phyloP scores from a whole-genome alignment of 1,140 invertebrate genomes.

The Heliothis virescens region DNA sequence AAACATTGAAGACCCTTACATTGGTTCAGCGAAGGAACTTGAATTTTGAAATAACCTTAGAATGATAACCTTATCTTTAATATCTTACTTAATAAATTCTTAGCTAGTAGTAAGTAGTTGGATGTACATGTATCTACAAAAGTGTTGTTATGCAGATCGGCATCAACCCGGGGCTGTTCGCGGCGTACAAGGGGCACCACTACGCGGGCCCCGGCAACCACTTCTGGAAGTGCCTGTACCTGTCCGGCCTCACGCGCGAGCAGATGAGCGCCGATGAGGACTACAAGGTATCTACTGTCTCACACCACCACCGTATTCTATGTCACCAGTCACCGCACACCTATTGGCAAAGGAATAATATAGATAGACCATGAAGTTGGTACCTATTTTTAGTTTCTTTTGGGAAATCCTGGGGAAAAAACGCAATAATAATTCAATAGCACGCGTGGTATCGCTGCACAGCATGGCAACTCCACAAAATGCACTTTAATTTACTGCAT shows the following conservation, averaged over 20 bases:
- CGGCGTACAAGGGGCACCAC: slow-evolving; percentile 98
- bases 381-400: too few relatives aligned
- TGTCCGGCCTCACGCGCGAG: slow-evolving; percentile 97
- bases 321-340: background rate
- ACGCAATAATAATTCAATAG: background rate
- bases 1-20: too few relatives aligned
- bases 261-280: slow-evolving; percentile 98
- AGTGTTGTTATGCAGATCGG: slow-evolving; percentile 91
- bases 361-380: too few relatives aligned
- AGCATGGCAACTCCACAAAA: background rate
- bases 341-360: background rate
- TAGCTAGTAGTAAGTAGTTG: slow-evolving; percentile 1
- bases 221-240: slow-evolving; percentile 99
- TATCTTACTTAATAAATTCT: background rate
- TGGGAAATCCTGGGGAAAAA: background rate
- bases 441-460: background rate
- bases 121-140: slow-evolving; percentile 15
- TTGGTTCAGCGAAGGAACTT: too few relatives aligned
- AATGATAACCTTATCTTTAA: too few relatives aligned
- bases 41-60: too few relatives aligned
- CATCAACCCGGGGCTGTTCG: slow-evolving; percentile 98
- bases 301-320: background rate
- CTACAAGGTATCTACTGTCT: slow-evolving; percentile 88
- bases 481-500: background rate
- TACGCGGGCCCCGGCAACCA: slow-evolving; percentile 99